Base-by-base conservation (phyloP, 2,888 invertebrate genomes). In the Volucella inanis region DNA sequence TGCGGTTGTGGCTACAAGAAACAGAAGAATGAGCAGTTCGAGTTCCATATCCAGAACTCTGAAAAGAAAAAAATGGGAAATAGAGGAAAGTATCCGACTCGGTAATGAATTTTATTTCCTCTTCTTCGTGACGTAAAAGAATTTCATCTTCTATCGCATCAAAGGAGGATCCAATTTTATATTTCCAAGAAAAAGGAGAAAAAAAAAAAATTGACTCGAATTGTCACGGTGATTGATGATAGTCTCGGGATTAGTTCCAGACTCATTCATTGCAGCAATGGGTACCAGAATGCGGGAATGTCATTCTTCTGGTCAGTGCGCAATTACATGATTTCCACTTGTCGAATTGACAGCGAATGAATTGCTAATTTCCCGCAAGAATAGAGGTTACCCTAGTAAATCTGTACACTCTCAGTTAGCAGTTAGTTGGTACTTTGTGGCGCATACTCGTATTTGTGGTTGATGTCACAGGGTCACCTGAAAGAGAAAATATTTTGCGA, bases 321-420 rank as follows among this genome's bases (percentile, higher is more conserved):
- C 65, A 84, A 79, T 84, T 84, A 79, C 74, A 79, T 75, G 75
- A 79, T 79, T 79, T 84, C 78, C 75, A 79, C 79, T 79, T 79
- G 83, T 79, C 79, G 79, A 75, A 79, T 75, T 75, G 65, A 49
- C 49, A 65, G 74, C 79, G 79, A 84, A 79, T 75, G 68, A 78
- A 84, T 74, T 78, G 78, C 59, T 78, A 74, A 31, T 31, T 77
- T 74, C 72, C 45, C 62, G 61, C 31, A 45, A n/a, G 43, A 50
- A 54, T 14, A 64, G 55, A 62, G 31, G 57, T 71, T 47, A 57
- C 57, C 49, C 54, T 45, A 52, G 62, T 55, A 71, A 78, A 74
- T 78, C 82, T 68, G n/a, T 38, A 67, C 31, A 49, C 47, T 14
- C 14, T 54, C 38, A 55, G 31, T 6, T 31, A 54, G 64, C 47